These are phyloP conservation scores for Chymomyza fuscimana DNA, from an alignment of 2,888 invertebrate species.

Conservation along the genomic window DNA sequence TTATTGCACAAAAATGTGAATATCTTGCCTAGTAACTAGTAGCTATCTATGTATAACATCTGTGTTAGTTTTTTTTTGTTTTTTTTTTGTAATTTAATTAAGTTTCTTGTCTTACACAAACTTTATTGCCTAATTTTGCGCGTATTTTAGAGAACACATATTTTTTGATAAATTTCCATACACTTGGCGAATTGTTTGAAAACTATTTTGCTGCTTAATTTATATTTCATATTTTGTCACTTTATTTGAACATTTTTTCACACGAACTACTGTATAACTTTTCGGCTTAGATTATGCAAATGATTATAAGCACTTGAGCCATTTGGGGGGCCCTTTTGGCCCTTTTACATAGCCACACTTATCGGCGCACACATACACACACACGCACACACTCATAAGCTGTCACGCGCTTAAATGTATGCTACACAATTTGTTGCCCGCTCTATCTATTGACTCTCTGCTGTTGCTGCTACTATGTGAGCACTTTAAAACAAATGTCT, in stretches of 20 bases:
- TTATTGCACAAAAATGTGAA: not conserved
- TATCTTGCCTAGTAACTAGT: not conserved
- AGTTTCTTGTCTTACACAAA: no score
- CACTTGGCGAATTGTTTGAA: not conserved
- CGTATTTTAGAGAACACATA: not conserved
- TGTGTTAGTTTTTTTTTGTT: no score
- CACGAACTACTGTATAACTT: not conserved
- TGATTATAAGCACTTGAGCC: slow-evolving; percentile 3
- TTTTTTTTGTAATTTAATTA: no score
- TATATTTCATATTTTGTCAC: not conserved
- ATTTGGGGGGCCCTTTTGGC: not conserved
- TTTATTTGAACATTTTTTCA: not conserved
- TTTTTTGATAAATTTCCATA: not conserved
- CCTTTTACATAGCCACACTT: slow-evolving; percentile 10
- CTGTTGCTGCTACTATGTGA: not conserved
- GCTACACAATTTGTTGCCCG: not conserved
- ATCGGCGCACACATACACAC: slow-evolving; percentile 3
- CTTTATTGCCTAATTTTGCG: no score
- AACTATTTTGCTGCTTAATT: slow-evolving; percentile 5
- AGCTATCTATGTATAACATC: no score
- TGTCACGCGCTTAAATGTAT: not conserved
- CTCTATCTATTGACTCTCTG: not conserved
- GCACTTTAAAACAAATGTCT: slow-evolving; percentile 30
- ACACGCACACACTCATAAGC: slow-evolving; percentile 4
- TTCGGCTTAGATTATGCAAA: slow-evolving; percentile 12